Base-by-base conservation (phyloP, 1,140 invertebrate genomes). In the Drosophila seguyi region DNA sequence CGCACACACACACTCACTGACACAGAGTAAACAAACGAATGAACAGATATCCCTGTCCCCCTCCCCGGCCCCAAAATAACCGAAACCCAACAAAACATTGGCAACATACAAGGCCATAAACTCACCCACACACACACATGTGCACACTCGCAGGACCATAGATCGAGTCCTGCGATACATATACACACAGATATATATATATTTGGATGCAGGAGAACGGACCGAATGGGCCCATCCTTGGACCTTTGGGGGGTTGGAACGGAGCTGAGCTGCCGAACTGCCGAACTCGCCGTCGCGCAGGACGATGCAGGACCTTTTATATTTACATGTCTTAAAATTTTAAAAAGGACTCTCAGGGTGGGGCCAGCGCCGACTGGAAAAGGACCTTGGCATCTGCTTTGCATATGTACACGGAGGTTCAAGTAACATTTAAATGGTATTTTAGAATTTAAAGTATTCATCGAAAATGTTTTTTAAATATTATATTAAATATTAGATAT, bases 251-350 rank as follows among this genome's bases (percentile, higher is more conserved):
- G 69, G 82, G 60, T 60, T 60, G 63, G 38, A 59, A 61, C 53
- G 47, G 57, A 75, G 53, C 20, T 34, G 44, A 69, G 42, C 41
- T 72, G 75, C 61, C 66, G 39, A 41, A 53, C 71, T 52, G 69
- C 45, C 69, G 34, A 61, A 74, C 36, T 36, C 55, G 77, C 61
- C 36, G 52, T n/a, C 44, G 59, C 34, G 34, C 82, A 78, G 81
- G 82, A 86, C 82, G 84, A 62, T 82, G 83, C 84, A 88, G 85
- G 85, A 88, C 83, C 79, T 87, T 88, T 87, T 79, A 90, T 84
- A 91, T 87, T 90, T 92, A 88, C 91, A 91, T 91, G 86, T 90
- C 85, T 92, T 91, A 91, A 87, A 92, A 88, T 84, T 92, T 90
- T 84, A 79, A 85, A 85, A 85, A 79, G 81, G 75, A 79, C 52